Evolutionary conservation across 2,888 invertebrate species (phyloP), one percentile per base, ranked within the genome.

Genomic region (Tridacna gigas): DNA sequence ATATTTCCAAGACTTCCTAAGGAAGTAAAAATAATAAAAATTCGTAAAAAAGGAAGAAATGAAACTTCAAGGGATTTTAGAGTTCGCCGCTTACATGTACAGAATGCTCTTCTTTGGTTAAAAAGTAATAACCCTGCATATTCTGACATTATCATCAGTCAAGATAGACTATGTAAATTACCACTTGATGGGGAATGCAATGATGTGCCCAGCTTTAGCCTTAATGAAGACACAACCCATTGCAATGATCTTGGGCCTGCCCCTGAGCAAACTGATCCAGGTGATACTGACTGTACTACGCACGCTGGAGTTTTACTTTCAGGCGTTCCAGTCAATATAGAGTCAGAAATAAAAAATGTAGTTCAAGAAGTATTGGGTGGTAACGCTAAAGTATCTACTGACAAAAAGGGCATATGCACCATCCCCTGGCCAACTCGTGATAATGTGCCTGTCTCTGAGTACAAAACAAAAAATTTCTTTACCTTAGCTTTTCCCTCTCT

Each of bases 51-150:
- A 51, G 86, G 89, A 1, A 82, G 67, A 83, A 86, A 80, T 79
- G 80, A 87, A 71, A 77, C 87, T 0, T 74, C 61, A 15, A 87
- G 86, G 82, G 79, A 89, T 15, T 87, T 87, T 28, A 76, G 47
- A 47, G 83, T 87, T 20, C 80, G 83, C 15, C 45, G 88, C 25
- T 56, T 47, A 26, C 74, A 0, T 63, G 77, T 86, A 63, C 71
- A 87, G 77, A 15, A 61, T 69, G 87, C 83, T n/a, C 74, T 88
- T 9, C 22, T 20, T 20, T 89, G 89, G 89, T 63, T 87, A 12
- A 79, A 87, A 77, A 65, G 1, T 60, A 83, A 88, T 61, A 86
- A 88, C 75, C 80, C 79, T 20, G 82, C 78, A 28, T 86, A 83
- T 63, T 61, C 56, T 20, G 82, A 79, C 26, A 83, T 85, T 15